A percentile compares a stretch with the other conserved stretches of the same genome.
These are phyloP conservation scores for Ictidomys tridecemlineatus DNA, from an alignment of 2,113 vertebrate species.

Conservation along the genomic window DNA sequence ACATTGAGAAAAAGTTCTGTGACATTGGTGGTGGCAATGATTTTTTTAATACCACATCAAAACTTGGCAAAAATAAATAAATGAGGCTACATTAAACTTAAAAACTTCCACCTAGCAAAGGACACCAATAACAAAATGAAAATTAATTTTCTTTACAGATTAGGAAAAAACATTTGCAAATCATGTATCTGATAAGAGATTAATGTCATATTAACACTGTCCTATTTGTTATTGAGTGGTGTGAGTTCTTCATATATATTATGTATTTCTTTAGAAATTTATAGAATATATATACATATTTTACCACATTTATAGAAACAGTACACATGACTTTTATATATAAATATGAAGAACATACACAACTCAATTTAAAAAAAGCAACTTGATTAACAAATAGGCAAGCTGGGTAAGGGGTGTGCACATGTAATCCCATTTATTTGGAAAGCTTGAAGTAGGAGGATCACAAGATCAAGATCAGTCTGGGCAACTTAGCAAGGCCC, in stretches of 20 bases:
- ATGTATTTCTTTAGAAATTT: too few relatives aligned
- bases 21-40: not conserved
- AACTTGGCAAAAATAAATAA: not conserved
- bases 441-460: too few relatives aligned
- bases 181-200: not conserved
- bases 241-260: too few relatives aligned
- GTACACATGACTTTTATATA: not conserved
- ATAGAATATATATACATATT: too few relatives aligned
- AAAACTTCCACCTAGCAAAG: not conserved
- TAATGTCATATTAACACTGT: not conserved
- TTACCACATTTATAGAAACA: too few relatives aligned
- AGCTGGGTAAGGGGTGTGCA: too few relatives aligned
- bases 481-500: too few relatives aligned
- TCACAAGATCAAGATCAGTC: too few relatives aligned
- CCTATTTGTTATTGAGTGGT: too few relatives aligned
- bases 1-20: not conserved
- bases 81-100: not conserved
- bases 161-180: not conserved
- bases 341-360: not conserved
- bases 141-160: not conserved
- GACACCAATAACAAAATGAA: not conserved
- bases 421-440: too few relatives aligned
- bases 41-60: too few relatives aligned
- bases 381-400: not conserved
- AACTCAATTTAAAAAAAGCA: not conserved